phyloP scores from a whole-genome alignment of 1,140 invertebrate species.

The Drosophila lini region DNA sequence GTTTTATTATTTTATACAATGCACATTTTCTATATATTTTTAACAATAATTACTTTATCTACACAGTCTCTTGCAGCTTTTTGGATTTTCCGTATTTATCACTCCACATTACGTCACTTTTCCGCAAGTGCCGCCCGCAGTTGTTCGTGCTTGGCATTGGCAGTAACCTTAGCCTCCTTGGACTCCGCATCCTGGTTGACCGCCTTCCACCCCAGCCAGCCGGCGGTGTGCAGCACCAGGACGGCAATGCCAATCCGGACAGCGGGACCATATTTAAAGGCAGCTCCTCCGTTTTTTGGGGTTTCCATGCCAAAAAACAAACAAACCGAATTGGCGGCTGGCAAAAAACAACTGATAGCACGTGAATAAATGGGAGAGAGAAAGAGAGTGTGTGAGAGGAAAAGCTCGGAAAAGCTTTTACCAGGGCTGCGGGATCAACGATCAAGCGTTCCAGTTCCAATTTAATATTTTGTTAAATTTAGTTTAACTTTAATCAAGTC shows the following conservation, averaged over 20 bases:
- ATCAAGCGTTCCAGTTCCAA: conserved; percentile 15
- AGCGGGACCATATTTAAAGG: conserved; percentile 46
- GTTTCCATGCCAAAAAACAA: conserved; percentile 43
- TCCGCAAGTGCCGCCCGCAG: conserved; percentile 41
- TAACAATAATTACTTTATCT: neutral
- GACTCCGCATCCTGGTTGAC: conserved; percentile 31
- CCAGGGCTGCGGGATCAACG: conserved; percentile 25
- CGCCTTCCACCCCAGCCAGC: conserved; percentile 63
- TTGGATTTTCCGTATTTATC: neutral
- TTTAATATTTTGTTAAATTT: conserved; percentile 16
- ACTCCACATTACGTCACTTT: conserved; percentile 28
- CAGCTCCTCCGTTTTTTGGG: conserved; percentile 24
- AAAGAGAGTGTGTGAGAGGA: neutral
- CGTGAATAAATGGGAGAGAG: conserved; percentile 7
- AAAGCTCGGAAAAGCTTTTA: conserved; percentile 38
- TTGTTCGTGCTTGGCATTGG: conserved; percentile 44
- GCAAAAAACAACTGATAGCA: conserved; percentile 32
- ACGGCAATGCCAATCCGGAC: conserved; percentile 65
- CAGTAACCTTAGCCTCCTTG: conserved; percentile 21
- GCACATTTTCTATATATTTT: neutral
- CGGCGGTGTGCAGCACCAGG: conserved; percentile 56
- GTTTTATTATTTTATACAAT: neutral
- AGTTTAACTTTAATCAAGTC: conserved; percentile 18
- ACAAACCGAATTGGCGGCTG: neutral
- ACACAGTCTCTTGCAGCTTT: conserved; percentile 5